Evolutionary conservation across 2,113 vertebrate genomes (phyloP).

Genomic region (Platysternon megacephalum): DNA sequence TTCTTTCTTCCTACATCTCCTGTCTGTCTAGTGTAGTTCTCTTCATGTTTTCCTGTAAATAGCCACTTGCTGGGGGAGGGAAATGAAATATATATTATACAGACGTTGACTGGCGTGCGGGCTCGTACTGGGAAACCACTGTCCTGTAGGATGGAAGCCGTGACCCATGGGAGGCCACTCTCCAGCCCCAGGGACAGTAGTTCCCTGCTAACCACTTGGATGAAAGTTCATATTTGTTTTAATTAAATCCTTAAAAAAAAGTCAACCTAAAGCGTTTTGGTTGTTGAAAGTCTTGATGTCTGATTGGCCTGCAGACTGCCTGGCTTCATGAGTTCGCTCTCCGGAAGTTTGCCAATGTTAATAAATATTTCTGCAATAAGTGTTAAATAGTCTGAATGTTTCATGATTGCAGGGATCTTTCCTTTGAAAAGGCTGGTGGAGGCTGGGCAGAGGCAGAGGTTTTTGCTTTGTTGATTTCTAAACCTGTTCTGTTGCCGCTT

Average conservation of each 20-base stretch:
- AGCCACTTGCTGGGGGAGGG: not conserved
- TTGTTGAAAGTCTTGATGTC: rapidly evolving
- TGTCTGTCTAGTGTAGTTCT: not conserved
- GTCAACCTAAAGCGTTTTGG: rapidly evolving
- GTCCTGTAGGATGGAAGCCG: not conserved
- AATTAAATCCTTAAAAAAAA: slow-evolving; percentile 1
- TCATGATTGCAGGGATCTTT: rapidly evolving
- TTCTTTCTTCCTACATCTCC: not conserved
- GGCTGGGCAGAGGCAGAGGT: rapidly evolving
- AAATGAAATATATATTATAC: not conserved
- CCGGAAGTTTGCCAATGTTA: slow-evolving; percentile 26
- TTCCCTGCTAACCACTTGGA: not conserved
- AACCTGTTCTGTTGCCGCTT: not conserved
- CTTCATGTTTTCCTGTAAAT: slow-evolving; percentile 9
- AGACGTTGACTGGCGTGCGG: rapidly evolving
- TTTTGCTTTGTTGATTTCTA: not conserved
- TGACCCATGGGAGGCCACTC: rapidly evolving
- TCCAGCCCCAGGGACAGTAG: rapidly evolving
- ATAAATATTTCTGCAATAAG: slow-evolving; percentile 55
- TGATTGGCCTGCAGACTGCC: not conserved
- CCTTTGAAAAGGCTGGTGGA: rapidly evolving
- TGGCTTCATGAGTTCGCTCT: not conserved
- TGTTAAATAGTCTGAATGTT: not conserved
- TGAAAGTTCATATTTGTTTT: slow-evolving; percentile 17
- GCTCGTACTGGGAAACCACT: not conserved